Conservation (phyloP, 2,888 invertebrate species). For the Mythimna impura region DNA sequence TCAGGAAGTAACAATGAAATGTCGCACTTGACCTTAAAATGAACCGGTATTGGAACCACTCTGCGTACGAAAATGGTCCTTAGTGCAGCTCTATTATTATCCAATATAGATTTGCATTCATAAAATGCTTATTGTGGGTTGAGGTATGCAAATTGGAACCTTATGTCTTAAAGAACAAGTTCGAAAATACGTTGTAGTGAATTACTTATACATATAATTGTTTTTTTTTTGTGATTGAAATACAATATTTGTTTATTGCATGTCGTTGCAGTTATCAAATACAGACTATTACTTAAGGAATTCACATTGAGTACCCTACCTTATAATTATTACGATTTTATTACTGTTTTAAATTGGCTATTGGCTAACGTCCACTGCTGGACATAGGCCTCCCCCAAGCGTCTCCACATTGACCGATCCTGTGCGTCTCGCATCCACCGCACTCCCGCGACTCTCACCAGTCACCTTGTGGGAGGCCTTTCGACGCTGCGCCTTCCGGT, state of each 20-base stretch:
- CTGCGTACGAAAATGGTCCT: constrained; percentile 45
- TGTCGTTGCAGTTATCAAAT: constrained; percentile 5
- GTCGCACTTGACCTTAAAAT: constrained; percentile 77
- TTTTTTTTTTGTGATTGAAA: constrained; percentile 28
- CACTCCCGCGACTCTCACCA: no score
- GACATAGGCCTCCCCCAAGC: no score
- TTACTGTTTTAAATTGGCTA: constrained; percentile 8
- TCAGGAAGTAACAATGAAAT: constrained; percentile 74
- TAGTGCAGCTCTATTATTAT: constrained; percentile 39
- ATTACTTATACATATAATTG: constrained; percentile 31
- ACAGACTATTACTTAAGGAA: neutral
- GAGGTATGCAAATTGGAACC: constrained; percentile 26
- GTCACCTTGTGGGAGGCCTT: no score
- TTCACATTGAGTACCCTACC: neutral
- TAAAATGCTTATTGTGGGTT: constrained; percentile 42
- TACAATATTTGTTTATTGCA: constrained; percentile 3
- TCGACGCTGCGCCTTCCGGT: no score
- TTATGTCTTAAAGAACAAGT: neutral
- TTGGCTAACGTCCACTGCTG: no score
- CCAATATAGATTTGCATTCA: constrained; percentile 57
- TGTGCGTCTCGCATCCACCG: no score
- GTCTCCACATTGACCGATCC: no score
- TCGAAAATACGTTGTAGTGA: neutral
- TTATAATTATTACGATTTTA: constrained; percentile 16
- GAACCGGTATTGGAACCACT: constrained; percentile 62